phyloP scores from a whole-genome alignment of 2,113 vertebrate species.

The Astur gentilis region DNA sequence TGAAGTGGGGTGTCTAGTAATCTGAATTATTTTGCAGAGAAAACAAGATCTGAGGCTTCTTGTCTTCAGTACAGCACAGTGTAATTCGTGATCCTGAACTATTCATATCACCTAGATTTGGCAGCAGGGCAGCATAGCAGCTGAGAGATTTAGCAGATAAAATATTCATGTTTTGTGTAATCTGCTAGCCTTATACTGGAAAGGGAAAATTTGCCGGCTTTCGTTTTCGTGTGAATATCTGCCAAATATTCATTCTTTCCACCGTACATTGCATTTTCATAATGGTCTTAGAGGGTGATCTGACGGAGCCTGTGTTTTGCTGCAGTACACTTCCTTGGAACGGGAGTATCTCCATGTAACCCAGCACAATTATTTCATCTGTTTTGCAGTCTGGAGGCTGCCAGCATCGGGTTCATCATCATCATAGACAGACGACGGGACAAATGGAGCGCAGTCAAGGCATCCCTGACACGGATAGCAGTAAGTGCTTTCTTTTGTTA shows the following conservation, averaged over 20 bases:
- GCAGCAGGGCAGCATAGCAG: not conserved
- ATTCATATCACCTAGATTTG: not conserved
- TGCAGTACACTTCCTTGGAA: not conserved
- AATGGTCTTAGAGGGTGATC: not conserved
- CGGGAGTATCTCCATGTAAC: not conserved
- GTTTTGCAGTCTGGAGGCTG: constrained; percentile 86
- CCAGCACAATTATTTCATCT: not conserved
- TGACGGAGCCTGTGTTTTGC: not conserved
- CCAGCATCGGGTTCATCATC: constrained; percentile 93
- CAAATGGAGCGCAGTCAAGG: constrained; percentile 94
- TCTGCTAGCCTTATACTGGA: not conserved
- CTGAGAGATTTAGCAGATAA: not conserved
- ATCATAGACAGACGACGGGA: constrained; percentile 92
- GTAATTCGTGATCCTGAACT: not conserved
- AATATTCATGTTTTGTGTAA: not conserved
- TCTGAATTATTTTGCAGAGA: not conserved
- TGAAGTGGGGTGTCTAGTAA: not conserved
- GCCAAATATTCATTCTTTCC: not conserved
- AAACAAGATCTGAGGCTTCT: not conserved
- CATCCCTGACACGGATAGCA: constrained; percentile 89
- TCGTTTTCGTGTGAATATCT: not conserved
- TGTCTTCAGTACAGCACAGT: not conserved
- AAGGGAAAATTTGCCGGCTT: not conserved
- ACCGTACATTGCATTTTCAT: not conserved
- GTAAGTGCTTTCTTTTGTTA: constrained; percentile 72